Evolutionary conservation across 2,797 vertebrate genomes (phyloP).

Genomic region (Hyperoplus immaculatus): DNA sequence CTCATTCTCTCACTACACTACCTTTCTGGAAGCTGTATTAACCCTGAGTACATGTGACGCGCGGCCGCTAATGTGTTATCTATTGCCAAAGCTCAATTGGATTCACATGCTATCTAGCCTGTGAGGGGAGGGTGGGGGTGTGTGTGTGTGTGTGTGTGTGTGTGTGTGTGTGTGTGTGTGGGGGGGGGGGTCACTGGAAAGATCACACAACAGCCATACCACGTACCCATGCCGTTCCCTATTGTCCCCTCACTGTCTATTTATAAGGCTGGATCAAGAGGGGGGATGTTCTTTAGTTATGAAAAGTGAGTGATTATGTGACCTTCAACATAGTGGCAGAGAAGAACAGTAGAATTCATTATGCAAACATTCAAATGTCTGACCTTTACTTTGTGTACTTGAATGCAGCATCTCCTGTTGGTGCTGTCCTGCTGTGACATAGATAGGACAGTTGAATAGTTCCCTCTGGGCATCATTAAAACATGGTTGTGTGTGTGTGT

Average conservation of each 20-base stretch:
- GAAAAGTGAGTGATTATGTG: conserved; percentile 6
- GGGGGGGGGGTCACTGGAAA: conserved; percentile 29
- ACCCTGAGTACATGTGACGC: neutral
- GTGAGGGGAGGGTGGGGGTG: conserved; percentile 5
- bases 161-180: too few species aligned
- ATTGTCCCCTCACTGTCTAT: conserved; percentile 48
- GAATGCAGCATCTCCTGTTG: too few species aligned
- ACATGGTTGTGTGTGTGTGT: neutral
- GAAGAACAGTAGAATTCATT: too few species aligned
- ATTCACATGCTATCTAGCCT: conserved; percentile 16
- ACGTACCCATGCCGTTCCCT: neutral
- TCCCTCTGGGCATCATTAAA: conserved; percentile 13
- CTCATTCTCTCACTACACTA: too few species aligned
- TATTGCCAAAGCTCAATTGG: neutral
- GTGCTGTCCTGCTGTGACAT: conserved; percentile 1
- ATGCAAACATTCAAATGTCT: neutral
- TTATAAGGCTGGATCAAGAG: conserved; percentile 29
- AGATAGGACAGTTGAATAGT: neutral
- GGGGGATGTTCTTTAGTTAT: neutral
- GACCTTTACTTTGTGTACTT: neutral
- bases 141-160: too few species aligned
- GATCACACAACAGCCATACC: conserved; percentile 21
- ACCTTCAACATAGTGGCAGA: neutral
- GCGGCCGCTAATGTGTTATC: neutral
- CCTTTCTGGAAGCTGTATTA: too few species aligned